A percentile compares a stretch with the other conserved stretches of the same genome.
Conservation (phyloP, 2,113 vertebrate species). For the Macquaria ambigua region DNA sequence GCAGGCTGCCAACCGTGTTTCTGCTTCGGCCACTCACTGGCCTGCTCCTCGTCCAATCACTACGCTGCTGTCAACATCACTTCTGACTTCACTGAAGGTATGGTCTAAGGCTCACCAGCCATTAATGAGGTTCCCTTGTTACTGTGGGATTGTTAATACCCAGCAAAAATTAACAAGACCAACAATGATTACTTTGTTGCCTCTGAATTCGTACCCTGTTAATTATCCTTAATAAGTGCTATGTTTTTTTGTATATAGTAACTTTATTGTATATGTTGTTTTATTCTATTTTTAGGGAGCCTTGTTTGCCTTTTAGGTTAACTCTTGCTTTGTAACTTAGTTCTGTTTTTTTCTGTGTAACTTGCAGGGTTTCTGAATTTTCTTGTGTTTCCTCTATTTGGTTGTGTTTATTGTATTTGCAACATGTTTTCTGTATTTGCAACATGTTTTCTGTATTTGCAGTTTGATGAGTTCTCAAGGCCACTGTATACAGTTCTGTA, state of each 20-base stretch:
- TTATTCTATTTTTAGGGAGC: neutral
- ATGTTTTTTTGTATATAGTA: neutral
- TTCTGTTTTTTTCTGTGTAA: neutral
- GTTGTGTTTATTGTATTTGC: neutral
- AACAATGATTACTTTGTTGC: conserved; percentile 22
- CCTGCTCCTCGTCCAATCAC: conserved; percentile 80
- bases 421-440: neutral
- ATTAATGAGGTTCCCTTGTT: conserved; percentile 21
- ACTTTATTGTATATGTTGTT: neutral
- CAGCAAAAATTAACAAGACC: conserved; percentile 12
- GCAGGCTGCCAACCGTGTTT: conserved; percentile 91
- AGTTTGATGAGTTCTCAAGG: neutral
- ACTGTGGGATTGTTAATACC: neutral
- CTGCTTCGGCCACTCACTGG: conserved; percentile 92
- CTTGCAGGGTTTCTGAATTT: neutral
- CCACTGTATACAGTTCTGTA: neutral
- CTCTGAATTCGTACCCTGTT: neutral
- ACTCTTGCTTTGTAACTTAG: neutral
- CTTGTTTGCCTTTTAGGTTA: neutral
- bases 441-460: neutral
- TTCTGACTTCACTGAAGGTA: conserved; percentile 90
- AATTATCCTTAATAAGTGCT: neutral
- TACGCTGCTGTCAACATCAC: conserved; percentile 80
- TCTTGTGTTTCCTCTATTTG: neutral
- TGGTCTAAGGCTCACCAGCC: neutral